Base-by-base conservation (phyloP, 1,140 invertebrate genomes). In the Zaprionus ghesquierei region DNA sequence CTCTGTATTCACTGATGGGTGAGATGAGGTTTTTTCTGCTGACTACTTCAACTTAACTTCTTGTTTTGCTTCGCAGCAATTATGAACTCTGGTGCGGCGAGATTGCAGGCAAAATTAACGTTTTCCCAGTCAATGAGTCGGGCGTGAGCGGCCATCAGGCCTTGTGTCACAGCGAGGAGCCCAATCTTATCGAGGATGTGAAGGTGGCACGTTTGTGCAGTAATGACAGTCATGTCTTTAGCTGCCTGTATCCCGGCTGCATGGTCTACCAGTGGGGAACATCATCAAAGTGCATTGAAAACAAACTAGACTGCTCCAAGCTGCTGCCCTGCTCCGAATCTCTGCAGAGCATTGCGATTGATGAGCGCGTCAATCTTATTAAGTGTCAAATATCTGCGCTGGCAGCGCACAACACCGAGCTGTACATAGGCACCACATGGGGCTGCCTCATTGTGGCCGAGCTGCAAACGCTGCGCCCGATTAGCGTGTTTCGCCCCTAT, bases 351-450 rank as follows among this genome's bases (percentile, higher is more conserved):
- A 98, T 98, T 62, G 96, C 96, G 31, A 97, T 98, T 73, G 97
- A 98, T 92, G 97, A 98, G 81, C 95, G 96, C 89, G 93, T 97
- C 0, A 96, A 95, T 49, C 95, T 95, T 3, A 95, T 95, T 29
- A 94, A 95, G 76, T 97, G 96, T 81, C 95, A 97, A 94, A 96
- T 98, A 18, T 97, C 97, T 10, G 95, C 96, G 33, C 91, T 98
- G 63, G 95, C 96, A 61, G 93, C 95, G 18, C 92, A 95, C 71
- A 94, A 94, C 50, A 94, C 94, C 59, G 94, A 95, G 66, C 92
- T 98, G 8, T 98, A 97, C 89, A 95, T 98, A 58, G 98, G 97
- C 35, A 98, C 97, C 2, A 97, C 96, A 1, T 98, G 97, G 96
- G 98, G 98, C 8, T 98, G 97, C 89, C 93, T 98, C 31, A 96